A percentile compares a stretch with the other conserved stretches of the same genome.
phyloP scores from a whole-genome alignment of 2,113 vertebrate genomes.

The Poeciliopsis retropinna region DNA sequence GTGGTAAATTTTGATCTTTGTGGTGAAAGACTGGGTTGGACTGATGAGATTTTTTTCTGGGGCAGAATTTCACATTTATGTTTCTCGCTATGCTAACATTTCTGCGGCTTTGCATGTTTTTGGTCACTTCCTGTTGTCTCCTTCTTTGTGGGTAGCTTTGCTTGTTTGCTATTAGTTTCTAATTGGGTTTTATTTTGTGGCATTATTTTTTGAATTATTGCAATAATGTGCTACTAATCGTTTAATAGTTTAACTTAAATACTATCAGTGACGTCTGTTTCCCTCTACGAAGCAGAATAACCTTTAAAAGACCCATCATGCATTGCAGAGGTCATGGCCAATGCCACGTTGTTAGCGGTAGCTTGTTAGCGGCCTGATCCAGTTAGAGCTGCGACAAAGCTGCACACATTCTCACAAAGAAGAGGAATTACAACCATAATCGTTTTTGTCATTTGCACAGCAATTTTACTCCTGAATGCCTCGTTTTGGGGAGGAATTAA shows the following conservation, averaged over 20 bases:
- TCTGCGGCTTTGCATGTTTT: no score
- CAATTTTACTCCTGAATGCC: constrained; percentile 83
- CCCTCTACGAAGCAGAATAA: constrained; percentile 28
- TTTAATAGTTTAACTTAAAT: background rate
- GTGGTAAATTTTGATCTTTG: no score
- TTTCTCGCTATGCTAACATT: no score
- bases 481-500: constrained; percentile 96
- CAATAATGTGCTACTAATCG: no score
- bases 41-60: no score
- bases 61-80: no score
- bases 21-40: no score
- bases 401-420: constrained; percentile 67
- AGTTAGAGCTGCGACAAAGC: constrained; percentile 72
- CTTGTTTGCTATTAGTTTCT: no score
- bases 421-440: constrained; percentile 80
- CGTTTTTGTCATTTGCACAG: constrained; percentile 80
- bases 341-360: constrained; percentile 69
- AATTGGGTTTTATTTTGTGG: background rate
- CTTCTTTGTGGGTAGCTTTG: no score
- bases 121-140: no score
- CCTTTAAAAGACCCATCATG: constrained; percentile 56
- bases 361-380: constrained; percentile 74
- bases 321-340: constrained; percentile 60
- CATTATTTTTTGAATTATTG: no score
- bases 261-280: constrained; percentile 32